phyloP scores from a whole-genome alignment of 2,113 vertebrate species.

The Tetrax tetrax region DNA sequence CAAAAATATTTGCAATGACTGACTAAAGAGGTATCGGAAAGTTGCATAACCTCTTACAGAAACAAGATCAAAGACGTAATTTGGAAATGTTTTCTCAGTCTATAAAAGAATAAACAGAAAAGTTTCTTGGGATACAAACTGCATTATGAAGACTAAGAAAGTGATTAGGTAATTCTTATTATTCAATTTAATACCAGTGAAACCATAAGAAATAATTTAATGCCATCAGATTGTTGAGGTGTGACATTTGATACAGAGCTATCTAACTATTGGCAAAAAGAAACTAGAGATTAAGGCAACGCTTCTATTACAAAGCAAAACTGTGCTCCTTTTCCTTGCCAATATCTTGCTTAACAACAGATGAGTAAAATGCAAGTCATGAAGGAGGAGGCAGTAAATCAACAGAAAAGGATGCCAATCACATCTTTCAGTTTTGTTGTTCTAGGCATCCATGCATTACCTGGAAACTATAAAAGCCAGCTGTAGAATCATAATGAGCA shows the following conservation, averaged over 20 bases:
- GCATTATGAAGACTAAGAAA: background rate
- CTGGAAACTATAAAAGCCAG: background rate
- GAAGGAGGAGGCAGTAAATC: conserved; percentile 17
- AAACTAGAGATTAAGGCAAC: conserved; percentile 21
- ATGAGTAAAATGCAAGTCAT: conserved; percentile 6
- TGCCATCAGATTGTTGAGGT: background rate
- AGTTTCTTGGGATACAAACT: background rate
- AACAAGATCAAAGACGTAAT: background rate
- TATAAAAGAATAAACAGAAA: conserved; percentile 12
- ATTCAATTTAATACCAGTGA: conserved; percentile 22
- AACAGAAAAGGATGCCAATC: conserved; percentile 31
- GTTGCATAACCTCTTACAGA: background rate
- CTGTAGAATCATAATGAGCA: background rate
- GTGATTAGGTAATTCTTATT: conserved; percentile 23
- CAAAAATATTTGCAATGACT: background rate
- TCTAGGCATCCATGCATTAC: background rate
- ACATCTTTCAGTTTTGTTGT: background rate
- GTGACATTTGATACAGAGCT: conserved; percentile 12
- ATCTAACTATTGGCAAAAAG: conserved; percentile 13
- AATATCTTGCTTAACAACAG: background rate
- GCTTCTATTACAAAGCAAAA: conserved; percentile 33
- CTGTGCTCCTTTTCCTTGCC: background rate
- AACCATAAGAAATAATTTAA: conserved; percentile 40
- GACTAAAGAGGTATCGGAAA: background rate
- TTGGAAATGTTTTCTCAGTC: background rate